Conservation (phyloP, 2,113 vertebrate genomes). For the Redunca redunca region DNA sequence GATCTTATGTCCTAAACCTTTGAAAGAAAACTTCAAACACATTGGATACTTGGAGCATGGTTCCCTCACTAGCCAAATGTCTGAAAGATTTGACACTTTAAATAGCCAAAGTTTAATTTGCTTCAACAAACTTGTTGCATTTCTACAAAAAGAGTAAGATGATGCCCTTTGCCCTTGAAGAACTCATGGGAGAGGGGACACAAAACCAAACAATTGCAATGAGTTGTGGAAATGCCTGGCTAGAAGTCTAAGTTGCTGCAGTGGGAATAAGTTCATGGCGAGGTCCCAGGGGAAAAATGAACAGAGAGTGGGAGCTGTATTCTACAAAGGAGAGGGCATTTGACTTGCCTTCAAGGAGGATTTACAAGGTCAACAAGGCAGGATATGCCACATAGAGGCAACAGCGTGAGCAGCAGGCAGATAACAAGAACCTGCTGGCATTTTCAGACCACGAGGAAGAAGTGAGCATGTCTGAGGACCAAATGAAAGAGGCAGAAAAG, state of each 20-base stretch:
- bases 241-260: neutral
- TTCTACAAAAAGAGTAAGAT: neutral
- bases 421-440: neutral
- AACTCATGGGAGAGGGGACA: neutral
- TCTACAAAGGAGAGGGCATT: neutral
- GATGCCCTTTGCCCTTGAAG: neutral
- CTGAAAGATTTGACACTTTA: neutral
- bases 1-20: neutral
- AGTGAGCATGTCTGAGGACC: neutral
- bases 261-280: accelerated
- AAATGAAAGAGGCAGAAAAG: neutral
- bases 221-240: neutral
- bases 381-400: neutral
- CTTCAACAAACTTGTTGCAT: neutral
- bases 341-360: neutral
- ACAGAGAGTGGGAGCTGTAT: accelerated
- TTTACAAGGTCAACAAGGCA: neutral
- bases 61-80: neutral
- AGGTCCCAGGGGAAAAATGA: neutral
- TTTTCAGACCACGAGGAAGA: neutral
- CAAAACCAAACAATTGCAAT: neutral
- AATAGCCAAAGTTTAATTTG: neutral
- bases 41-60: neutral
- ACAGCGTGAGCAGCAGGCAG: neutral
- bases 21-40: neutral